These are phyloP conservation scores for Diceros bicornis DNA, from an alignment of 2,797 vertebrate species.

Conservation along the genomic window DNA sequence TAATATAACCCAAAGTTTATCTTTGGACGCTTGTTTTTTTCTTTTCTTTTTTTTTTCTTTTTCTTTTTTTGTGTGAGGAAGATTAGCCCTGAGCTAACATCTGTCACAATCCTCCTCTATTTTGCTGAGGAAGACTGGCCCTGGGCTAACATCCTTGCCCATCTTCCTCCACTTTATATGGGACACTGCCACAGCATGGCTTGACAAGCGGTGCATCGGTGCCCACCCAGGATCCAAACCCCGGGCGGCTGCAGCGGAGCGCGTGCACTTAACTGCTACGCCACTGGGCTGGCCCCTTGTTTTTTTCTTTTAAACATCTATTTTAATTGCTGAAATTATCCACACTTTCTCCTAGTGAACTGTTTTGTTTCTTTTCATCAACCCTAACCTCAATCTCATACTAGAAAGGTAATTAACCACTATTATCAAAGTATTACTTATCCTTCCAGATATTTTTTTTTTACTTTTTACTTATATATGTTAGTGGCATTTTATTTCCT, in stretches of 20 bases:
- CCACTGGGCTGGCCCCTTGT: not conserved
- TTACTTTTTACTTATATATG: conserved; percentile 2
- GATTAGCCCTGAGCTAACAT: too few relatives aligned
- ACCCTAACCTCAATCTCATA: not conserved
- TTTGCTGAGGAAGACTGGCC: too few relatives aligned
- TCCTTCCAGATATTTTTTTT: not conserved
- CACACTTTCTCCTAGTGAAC: conserved; percentile 8
- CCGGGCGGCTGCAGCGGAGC: too few relatives aligned
- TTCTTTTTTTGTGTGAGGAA: too few relatives aligned
- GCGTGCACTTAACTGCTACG: too few relatives aligned
- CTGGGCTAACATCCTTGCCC: too few relatives aligned
- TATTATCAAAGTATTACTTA: conserved; percentile 40
- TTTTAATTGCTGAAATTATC: conserved; percentile 55
- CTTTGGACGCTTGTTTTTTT: conserved; percentile 17
- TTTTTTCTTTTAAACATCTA: conserved; percentile 49
- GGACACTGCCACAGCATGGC: too few relatives aligned
- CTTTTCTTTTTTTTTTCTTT: not conserved
- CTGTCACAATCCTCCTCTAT: too few relatives aligned
- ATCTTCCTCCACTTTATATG: too few relatives aligned
- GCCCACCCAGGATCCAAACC: too few relatives aligned
- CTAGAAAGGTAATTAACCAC: conserved; percentile 25
- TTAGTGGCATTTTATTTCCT: conserved; percentile 56
- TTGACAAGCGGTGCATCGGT: too few relatives aligned
- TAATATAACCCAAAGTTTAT: conserved; percentile 38
- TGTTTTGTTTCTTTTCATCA: conserved; percentile 57